These are phyloP conservation scores for Chondrosia reniformis DNA, from an alignment of 37 sponge, comb jelly and placozoan genomes.

Conservation along the genomic window DNA sequence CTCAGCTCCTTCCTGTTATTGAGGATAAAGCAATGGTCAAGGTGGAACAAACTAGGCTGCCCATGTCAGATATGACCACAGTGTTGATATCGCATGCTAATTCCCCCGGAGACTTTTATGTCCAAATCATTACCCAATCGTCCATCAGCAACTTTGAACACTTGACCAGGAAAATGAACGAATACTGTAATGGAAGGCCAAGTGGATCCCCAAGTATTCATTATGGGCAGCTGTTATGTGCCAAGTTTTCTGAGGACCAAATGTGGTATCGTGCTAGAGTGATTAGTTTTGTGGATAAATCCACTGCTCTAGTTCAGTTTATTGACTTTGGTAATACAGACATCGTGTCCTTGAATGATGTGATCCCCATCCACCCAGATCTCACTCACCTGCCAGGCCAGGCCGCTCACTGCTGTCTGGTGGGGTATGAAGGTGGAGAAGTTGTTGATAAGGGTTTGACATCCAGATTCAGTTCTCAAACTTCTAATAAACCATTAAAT, in stretches of 20 bases:
- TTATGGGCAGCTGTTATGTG: background rate
- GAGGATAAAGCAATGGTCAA: background rate
- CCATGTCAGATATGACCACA: background rate
- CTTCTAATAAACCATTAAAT: background rate
- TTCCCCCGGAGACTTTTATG: slow-evolving; percentile 42
- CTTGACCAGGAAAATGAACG: background rate
- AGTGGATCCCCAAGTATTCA: too few relatives aligned
- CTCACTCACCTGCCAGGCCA: slow-evolving; percentile 24
- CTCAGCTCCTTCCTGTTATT: slow-evolving; percentile 13
- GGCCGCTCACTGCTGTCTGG: slow-evolving; percentile 45
- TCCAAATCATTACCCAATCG: slow-evolving; percentile 25
- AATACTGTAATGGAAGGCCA: background rate
- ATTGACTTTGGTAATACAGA: slow-evolving; percentile 72
- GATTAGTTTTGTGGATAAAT: background rate
- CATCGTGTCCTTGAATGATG: background rate
- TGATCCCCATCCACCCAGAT: background rate
- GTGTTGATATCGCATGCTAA: slow-evolving; percentile 18
- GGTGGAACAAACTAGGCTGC: background rate
- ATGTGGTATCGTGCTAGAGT: slow-evolving; percentile 59
- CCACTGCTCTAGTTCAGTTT: slow-evolving; percentile 16
- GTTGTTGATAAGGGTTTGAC: background rate
- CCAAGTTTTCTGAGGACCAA: slow-evolving; percentile 56
- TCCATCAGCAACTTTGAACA: background rate
- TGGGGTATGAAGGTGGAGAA: slow-evolving; percentile 6
- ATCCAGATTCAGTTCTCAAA: background rate